Conservation (phyloP, 2,113 vertebrate species). For the Alligator sinensis region DNA sequence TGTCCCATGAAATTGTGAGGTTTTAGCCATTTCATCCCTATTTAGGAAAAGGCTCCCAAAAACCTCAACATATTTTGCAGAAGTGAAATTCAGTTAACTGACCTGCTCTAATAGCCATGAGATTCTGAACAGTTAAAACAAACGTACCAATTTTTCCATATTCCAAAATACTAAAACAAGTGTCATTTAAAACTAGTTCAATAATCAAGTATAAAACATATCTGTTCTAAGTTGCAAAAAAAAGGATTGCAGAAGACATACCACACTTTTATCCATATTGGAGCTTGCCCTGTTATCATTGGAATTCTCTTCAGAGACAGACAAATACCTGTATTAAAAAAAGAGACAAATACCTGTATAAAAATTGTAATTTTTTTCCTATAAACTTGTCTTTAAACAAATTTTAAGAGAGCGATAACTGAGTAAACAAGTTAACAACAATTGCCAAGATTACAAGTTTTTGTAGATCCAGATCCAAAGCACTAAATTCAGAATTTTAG, state of each 20-base stretch:
- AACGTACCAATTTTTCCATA: background rate
- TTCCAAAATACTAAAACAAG: background rate
- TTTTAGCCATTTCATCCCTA: background rate
- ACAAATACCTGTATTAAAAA: slow-evolving; percentile 77
- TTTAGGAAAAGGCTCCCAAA: background rate
- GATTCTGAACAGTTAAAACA: background rate
- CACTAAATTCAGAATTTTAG: background rate
- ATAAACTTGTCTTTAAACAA: background rate
- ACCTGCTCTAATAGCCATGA: background rate
- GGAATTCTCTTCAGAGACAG: slow-evolving; percentile 82
- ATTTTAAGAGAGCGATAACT: background rate
- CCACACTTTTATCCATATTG: slow-evolving; percentile 93
- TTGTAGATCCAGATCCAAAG: background rate
- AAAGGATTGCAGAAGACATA: slow-evolving; percentile 78
- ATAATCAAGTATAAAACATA: background rate
- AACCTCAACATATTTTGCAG: background rate
- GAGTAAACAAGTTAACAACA: background rate
- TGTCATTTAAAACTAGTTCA: background rate
- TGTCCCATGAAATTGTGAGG: background rate
- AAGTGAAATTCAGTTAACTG: background rate
- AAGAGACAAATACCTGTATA: slow-evolving; percentile 75
- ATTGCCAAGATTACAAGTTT: background rate
- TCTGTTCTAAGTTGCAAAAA: background rate
- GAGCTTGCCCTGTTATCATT: slow-evolving; percentile 89
- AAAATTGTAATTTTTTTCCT: background rate